Base-by-base conservation (phyloP, 2,888 invertebrate species). In the Pachycephus smyrnensis region DNA sequence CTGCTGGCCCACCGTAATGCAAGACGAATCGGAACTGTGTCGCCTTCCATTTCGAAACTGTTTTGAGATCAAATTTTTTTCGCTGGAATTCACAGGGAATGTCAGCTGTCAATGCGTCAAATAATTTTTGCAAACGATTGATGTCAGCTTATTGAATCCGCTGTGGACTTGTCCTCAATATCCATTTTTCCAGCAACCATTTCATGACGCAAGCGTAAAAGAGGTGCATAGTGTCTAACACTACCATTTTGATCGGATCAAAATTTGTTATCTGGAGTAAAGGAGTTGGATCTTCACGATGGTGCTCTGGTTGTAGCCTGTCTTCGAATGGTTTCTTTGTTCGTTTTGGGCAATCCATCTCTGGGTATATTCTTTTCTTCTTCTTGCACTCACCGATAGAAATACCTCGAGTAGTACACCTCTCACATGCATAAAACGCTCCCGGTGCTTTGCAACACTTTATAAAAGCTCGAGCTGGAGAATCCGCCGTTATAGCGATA, bases 181-280 rank as follows among this genome's bases (percentile, higher is more conserved):
- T 76, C 77, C 76, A 75, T 79, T 79, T 55, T 69, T 40, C 76
- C 33, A 80, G 32, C 15, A 78, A 73, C 69, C 69, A 77, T 69
- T 81, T 81, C 75, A 75, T 77, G 15, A 81, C 79, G 4, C 83
- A 81, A 37, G 75, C 37, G 37, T 76, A 77, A 6, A 71, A 71
- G 78, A 83, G 76, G 77, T 85, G 84, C 86, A 86, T 84, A 3
- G 79, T 69, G 35, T 84, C 84, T n/a, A 84, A 73, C 12, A 82
- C 73, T 4, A 86, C 78, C 15, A 68, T 31, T 69, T 71, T 73
- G 1, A 82, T 69, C 12, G 80, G 77, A 80, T 86, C 83, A 37
- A 84, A 84, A 36, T 80, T 76, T 12, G 76, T 33, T 68, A 86
- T 68, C 68, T 11, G 11, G 12, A 68, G 15, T 15, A 68, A 68